Evolutionary conservation across 2,113 vertebrate species (phyloP).

Genomic region (Heterotilapia buettikoferi): DNA sequence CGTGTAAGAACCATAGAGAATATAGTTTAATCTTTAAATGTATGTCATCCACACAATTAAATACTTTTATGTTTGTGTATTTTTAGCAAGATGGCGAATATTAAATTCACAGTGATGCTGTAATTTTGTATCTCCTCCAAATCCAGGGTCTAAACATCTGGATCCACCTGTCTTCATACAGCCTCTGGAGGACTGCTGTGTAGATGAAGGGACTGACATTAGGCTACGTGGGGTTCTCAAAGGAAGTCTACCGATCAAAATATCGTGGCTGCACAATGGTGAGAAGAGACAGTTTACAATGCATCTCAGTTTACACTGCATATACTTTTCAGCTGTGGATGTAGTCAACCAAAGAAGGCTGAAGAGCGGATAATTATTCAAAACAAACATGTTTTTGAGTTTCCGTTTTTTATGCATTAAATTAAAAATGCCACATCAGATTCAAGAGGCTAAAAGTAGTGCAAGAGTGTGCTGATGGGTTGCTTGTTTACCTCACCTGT

Average conservation of each 20-base stretch:
- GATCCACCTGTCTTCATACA: slow-evolving; percentile 52
- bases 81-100: background rate
- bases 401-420: background rate
- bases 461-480: background rate
- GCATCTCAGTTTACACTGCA: background rate
- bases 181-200: slow-evolving; percentile 55
- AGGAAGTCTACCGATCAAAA: slow-evolving; percentile 57
- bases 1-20: background rate
- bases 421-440: background rate
- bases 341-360: background rate
- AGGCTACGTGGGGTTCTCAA: slow-evolving; percentile 42
- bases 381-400: background rate
- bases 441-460: background rate
- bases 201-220: slow-evolving; percentile 64
- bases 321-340: background rate
- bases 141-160: slow-evolving; percentile 6
- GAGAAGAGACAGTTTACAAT: slow-evolving; percentile 1
- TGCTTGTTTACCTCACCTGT: background rate
- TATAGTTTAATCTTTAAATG: background rate
- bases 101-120: background rate
- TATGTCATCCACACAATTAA: background rate
- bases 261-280: slow-evolving; percentile 74
- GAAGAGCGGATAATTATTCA: background rate
- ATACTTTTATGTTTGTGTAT: background rate
- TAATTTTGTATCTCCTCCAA: background rate